Base-by-base conservation (phyloP, 2,113 vertebrate genomes). In the Galbula dea region DNA sequence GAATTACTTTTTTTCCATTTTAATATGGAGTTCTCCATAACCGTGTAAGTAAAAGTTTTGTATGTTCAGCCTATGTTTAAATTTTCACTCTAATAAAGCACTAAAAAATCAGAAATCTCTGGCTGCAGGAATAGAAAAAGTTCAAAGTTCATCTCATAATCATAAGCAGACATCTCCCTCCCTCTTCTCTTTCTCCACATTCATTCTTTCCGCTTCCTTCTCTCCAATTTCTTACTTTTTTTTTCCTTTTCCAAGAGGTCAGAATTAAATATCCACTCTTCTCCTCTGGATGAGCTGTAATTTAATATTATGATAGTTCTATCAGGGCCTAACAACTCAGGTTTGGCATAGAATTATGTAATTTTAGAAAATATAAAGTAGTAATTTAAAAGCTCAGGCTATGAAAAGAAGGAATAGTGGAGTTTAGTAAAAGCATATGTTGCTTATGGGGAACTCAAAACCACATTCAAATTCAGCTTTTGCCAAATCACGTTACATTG, bases 361-460 rank as follows among this genome's bases (percentile, higher is more conserved):
- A 95, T 97, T 69, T 78, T 88, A 89, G 83, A 96, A 97, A 96
- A 96, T 85, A 94, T 66, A 96, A 96, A 97, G 79, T 85, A 96
- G 91, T 80, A 39, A 92, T 97, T 96, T 96, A 93, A 91, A 95
- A 97, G 83, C 88, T 91, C 84, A 91, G 69, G 37, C 93, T 96
- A 88, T 84, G 92, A 94, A 96, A 97, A 90, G 88, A 95, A 96
- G 75, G 85, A 96, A 82, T 80, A 93, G 62, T 76, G 48, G 55
- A 74, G 91, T 92, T 98, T 97, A 97, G 93, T 97, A 86, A 97
- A 98, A 98, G 97, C 98, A 97, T 97, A 98, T 98, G 98, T 96
- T 97, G 82, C 96, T 97, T 87, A 87, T 90, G 90, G 89, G 54
- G 95, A 97, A 97, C 97, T 97, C 97, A 95, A 94, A 97, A 97